Base-by-base conservation (phyloP, 2,888 invertebrate species). In the Julus scanicus region DNA sequence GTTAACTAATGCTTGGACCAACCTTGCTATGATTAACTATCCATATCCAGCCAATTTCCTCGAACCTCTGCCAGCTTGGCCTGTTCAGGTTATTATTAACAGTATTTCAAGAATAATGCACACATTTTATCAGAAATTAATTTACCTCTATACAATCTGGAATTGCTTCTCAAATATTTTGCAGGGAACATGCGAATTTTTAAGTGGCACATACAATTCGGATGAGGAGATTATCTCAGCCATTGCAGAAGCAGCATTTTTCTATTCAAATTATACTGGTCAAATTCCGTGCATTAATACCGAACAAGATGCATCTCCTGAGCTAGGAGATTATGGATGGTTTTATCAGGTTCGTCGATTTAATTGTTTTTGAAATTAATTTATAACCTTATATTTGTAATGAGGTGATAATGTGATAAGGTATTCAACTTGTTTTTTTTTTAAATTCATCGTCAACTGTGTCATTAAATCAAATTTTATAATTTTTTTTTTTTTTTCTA, bases 11-110 rank as follows among this genome's bases (percentile, higher is more conserved):
- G 94, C 96, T 90, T 97, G 96, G 92, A 94, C 94, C 11, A 95
- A 96, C 90, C 92, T 98, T 89, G 98, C 98, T 0, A 99, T 99
- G 98, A 95, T 96, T 20, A 96, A 99, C 93, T 99, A 99, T 92
- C 99, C 99, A 0, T 99, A 98, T 92, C 93, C 95, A 0, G 94
- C 96, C 0, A 94, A 95, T 91, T 99, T 99, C 92, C 93, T 99
- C 87, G 94, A 94, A 86, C 95, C 95, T 0, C 91, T 99, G 40
- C 98, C 99, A 0, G 97, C 95, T 0, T 94, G 96, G 92, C 99
- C 99, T 0, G 95, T 99, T 88, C 92, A 93, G 91, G 95, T 94
- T 90, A 91, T 49, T 57, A 87, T 83, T 29, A 29, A 29, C 29
- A 29, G 29, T 29, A 29, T 29, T 29, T 29, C 29, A 29, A 29